Evolutionary conservation across 1,140 invertebrate species (phyloP).

Genomic region (Ladona fulva): DNA sequence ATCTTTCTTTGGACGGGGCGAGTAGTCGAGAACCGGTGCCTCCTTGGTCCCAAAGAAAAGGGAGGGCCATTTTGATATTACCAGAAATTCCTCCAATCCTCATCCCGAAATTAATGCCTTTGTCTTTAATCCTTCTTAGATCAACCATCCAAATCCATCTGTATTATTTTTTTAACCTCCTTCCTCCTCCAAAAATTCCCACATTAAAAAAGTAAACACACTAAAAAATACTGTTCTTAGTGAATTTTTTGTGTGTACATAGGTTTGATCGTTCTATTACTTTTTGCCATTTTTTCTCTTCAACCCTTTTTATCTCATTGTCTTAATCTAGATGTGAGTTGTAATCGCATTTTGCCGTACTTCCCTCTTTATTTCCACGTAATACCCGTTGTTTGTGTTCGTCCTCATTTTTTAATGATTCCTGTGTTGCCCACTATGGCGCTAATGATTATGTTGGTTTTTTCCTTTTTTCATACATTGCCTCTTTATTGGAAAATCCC

Average conservation of each 20-base stretch:
- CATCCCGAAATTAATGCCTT: not conserved
- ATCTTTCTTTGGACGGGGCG: not conserved
- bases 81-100: not conserved
- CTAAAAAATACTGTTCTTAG: not conserved
- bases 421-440: not conserved
- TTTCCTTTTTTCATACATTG: not conserved
- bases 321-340: not conserved
- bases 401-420: not conserved
- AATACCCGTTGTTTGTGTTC: too few species aligned
- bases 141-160: not conserved
- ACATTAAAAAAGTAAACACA: slow-evolving; percentile 3
- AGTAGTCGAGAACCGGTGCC: not conserved
- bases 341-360: too few species aligned
- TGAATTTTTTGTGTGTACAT: not conserved
- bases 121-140: too few species aligned
- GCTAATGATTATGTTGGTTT: not conserved
- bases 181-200: not conserved
- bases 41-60: not conserved
- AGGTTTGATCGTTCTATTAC: not conserved
- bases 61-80: slow-evolving; percentile 9
- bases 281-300: not conserved
- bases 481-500: not conserved
- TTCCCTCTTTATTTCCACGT: too few species aligned
- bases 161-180: not conserved
- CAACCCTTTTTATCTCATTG: not conserved